phyloP scores from a whole-genome alignment of 2,113 vertebrate species.

The Uria aalge region DNA sequence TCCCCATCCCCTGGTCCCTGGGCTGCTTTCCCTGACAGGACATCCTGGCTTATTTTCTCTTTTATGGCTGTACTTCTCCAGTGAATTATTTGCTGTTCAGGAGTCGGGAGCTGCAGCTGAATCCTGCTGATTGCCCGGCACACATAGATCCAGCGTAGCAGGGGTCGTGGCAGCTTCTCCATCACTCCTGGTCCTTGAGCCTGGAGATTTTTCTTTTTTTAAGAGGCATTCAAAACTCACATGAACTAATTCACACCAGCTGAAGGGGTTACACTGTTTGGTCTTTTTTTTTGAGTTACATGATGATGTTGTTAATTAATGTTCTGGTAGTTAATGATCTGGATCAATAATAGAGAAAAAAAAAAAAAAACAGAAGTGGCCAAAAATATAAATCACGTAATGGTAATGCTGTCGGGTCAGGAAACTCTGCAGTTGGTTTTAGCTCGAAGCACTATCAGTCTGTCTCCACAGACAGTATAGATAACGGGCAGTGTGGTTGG shows the following conservation, averaged over 20 bases:
- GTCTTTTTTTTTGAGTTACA: neutral
- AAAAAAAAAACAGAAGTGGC: neutral
- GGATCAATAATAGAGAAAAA: neutral
- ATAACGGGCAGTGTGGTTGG: neutral
- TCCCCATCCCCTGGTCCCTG: neutral
- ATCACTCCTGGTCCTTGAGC: neutral
- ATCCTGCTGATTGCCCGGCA: neutral
- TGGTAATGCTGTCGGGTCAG: neutral
- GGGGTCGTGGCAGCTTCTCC: neutral
- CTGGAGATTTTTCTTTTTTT: neutral
- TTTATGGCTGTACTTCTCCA: neutral
- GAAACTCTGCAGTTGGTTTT: neutral
- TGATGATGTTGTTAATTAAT: neutral
- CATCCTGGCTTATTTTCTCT: neutral
- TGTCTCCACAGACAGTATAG: neutral
- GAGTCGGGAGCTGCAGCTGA: neutral
- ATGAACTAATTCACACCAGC: neutral
- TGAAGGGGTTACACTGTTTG: neutral
- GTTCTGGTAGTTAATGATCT: neutral
- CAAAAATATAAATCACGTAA: neutral
- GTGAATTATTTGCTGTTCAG: neutral
- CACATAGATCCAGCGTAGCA: rapidly evolving
- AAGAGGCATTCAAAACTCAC: neutral
- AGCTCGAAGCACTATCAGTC: neutral
- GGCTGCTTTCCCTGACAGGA: neutral